phyloP scores from a whole-genome alignment of 2,797 vertebrate genomes.

The Coluber constrictor region DNA sequence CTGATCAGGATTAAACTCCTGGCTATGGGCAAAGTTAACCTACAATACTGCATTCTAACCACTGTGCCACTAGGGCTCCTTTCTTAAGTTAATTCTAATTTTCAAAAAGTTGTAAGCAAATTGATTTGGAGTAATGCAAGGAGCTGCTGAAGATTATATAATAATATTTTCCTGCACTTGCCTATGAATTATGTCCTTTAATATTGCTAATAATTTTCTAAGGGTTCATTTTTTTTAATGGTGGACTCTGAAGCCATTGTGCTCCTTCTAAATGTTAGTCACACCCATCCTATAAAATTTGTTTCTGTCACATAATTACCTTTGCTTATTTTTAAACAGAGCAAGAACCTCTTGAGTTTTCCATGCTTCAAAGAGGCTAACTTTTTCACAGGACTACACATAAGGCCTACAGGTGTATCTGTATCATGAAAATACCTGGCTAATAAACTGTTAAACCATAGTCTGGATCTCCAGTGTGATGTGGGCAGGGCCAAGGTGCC shows the following conservation, averaged over 20 bases:
- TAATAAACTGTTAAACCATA: neutral
- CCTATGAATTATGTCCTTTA: neutral
- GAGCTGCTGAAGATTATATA: neutral
- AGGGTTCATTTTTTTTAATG: neutral
- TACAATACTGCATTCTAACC: neutral
- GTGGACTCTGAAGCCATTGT: neutral
- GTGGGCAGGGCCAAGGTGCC: neutral
- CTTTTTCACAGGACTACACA: neutral
- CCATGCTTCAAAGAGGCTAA: neutral
- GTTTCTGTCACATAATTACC: neutral
- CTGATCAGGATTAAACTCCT: neutral
- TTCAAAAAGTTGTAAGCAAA: too few relatives aligned
- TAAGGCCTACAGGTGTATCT: accelerated
- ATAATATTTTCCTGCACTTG: neutral
- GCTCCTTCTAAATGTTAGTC: neutral
- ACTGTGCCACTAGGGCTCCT: neutral
- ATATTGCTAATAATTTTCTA: neutral
- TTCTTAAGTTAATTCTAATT: neutral
- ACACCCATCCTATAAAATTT: neutral
- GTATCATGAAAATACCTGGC: slow-evolving; percentile 8
- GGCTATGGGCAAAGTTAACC: neutral
- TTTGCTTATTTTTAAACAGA: slow-evolving; percentile 6
- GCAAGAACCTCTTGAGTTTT: neutral
- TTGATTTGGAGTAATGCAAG: neutral
- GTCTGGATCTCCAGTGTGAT: neutral